Evolutionary conservation across 2,797 vertebrate genomes (phyloP), one percentile per base, ranked within the genome.

Genomic region (Nasua narica): DNA sequence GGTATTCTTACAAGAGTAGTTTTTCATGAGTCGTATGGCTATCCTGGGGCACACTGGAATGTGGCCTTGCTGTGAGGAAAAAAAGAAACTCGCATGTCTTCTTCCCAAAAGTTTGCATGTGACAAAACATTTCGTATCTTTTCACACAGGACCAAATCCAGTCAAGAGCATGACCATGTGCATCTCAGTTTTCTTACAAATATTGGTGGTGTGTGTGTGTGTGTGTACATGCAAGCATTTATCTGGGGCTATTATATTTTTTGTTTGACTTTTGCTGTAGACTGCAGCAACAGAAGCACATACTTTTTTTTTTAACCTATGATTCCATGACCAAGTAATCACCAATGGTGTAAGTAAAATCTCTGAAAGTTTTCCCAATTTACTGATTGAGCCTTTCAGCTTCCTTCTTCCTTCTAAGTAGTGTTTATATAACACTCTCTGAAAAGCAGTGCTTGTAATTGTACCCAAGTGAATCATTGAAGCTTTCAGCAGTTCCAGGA

Each of bases 391-490:
- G 18, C 46, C 72, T 94, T 97, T 97, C 37, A 91, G 65, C 48
- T 83, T 84, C 50, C 79, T 91, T 91, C 54, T 88, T 87, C 92
- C 52, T 95, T 95, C 79, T 58, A 83, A 90, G 37, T 0, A 58
- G 11, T 67, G 90, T 97, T 95, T 97, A 50, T 87, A 29, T 87
- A 94, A 92, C 32, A 56, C 23, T 86, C 43, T 96, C 67, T 69
- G 56, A 93, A 97, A 94, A 95, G 54, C 37, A 93, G 58, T 88
- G 72, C 60, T 96, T 43, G 2, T 97, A 91, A 95, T 77, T 92
- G 62, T 91, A 79, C 91, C 69, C 91, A 84, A 86, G 82, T 96
- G 96, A 96, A 92, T 96, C 91, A 76, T n/a, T 95, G 85, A 50
- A 72, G 25, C 81, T 97, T 97, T 94, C 87, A 94, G 35, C 48